phyloP scores from a whole-genome alignment of 2,888 invertebrate genomes.

The Eupithecia centaureata region DNA sequence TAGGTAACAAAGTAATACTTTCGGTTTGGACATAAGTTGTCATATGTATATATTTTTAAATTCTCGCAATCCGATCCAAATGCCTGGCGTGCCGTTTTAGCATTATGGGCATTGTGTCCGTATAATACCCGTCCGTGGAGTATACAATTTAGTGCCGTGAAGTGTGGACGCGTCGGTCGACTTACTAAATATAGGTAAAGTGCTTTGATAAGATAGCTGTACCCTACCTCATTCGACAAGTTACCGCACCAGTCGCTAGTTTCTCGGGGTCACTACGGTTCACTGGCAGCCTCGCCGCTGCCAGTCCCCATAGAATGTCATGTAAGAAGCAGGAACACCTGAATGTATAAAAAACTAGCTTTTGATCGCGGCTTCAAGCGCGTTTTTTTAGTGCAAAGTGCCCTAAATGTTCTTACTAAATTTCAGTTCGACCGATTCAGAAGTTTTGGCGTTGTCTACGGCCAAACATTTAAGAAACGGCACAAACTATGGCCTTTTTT shows the following conservation, averaged over 20 bases:
- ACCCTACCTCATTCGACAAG: conserved; percentile 32
- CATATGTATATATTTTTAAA: neutral
- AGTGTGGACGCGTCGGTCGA: conserved; percentile 31
- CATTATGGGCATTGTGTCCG: conserved; percentile 2
- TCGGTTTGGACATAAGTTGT: neutral
- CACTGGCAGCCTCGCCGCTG: conserved; percentile 62
- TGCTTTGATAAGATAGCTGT: conserved; percentile 34
- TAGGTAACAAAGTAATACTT: too few species aligned
- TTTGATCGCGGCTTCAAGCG: too few species aligned
- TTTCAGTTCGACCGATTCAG: too few species aligned
- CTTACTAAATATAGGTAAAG: conserved; percentile 22
- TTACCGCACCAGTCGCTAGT: conserved; percentile 27
- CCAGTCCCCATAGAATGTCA: conserved; percentile 57
- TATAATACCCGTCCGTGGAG: conserved; percentile 17
- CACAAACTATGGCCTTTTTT: too few species aligned
- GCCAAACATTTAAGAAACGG: too few species aligned
- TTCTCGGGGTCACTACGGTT: conserved; percentile 63
- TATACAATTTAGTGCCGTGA: conserved; percentile 23
- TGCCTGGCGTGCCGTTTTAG: neutral
- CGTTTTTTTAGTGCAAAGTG: too few species aligned
- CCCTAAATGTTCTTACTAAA: too few species aligned
- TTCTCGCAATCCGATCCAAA: neutral
- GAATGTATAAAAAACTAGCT: neutral
- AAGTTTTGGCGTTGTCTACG: too few species aligned
- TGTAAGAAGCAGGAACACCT: neutral